phyloP scores from a whole-genome alignment of 2,888 invertebrate species.

The Anagyrus pseudococci region DNA sequence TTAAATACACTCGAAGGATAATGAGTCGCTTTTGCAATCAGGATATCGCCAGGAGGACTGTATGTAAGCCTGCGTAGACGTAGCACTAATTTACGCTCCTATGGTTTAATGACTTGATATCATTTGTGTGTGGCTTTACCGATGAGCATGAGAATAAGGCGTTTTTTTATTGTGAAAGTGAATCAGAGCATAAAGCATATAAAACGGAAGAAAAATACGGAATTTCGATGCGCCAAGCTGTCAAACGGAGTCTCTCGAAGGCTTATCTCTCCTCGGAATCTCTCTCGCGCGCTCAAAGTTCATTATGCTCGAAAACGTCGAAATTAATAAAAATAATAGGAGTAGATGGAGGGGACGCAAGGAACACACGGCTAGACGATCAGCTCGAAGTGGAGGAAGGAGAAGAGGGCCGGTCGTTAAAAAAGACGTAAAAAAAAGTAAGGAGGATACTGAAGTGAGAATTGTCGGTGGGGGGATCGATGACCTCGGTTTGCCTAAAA shows the following conservation, averaged over 20 bases:
- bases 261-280: conserved; percentile 17
- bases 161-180: conserved; percentile 23
- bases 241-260: conserved; percentile 8
- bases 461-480: conserved; percentile 22
- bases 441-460: not conserved
- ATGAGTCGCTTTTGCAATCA: no score
- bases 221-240: not conserved
- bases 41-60: no score
- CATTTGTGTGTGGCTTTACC: no score
- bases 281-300: conserved; percentile 11
- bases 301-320: conserved; percentile 24
- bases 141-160: not conserved
- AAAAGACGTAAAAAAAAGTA: conserved; percentile 1
- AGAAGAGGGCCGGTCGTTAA: not conserved
- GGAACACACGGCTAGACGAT: no score
- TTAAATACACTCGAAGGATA: no score
- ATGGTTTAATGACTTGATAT: conserved; percentile 7
- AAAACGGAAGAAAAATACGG: not conserved
- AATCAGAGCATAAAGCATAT: conserved; percentile 22
- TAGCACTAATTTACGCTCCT: conserved; percentile 4
- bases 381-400: conserved; percentile 10
- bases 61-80: no score
- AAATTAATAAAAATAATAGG: no score
- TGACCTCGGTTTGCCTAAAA: conserved; percentile 29
- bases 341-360: no score